Evolutionary conservation across 2,888 invertebrate genomes (phyloP), one percentile per base, ranked within the genome.

Genomic region (Phymatocera aterrima): DNA sequence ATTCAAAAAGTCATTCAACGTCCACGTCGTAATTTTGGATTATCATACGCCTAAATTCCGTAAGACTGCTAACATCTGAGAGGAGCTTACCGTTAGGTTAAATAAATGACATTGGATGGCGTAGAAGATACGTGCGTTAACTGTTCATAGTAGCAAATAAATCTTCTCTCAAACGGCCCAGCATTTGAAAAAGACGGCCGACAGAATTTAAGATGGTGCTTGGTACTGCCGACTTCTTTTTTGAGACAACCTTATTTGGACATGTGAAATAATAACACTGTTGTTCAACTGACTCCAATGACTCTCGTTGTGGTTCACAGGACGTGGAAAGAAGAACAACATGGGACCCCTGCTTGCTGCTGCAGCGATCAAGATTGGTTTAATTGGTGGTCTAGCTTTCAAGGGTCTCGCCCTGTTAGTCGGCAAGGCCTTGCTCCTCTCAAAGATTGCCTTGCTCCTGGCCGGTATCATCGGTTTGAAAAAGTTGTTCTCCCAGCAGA

Each of bases 341-440:
- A 92, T 96, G 90, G 95, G 94, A 0, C 94, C 94, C 0, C 89
- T 96, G 77, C 91, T 97, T 43, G 96, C 95, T 0, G 94, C 96
- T 15, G 95, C 95, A 57, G 95, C 95, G 4, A 93, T 96, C 91
- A 97, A 97, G 90, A 93, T 96, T 79, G 97, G 96, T 87, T 92
- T 97, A 72, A 93, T 97, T 34, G 96, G 95, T 77, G 96, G 96
- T 64, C 88, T 97, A 74, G 94, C 96, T 40, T 95, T 97, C 90
- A 97, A 97, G 87, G 96, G 95, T 21, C 91, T 97, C 3, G 95
- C 95, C 18, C 92, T 97, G 4, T 93, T 97, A 83, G 96, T 97
- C 43, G 96, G 96, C 86, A 97, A 97, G 91, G 97, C 97, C 34
- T 92, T 97, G 3, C 93, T 97, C 57, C 94, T 97, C 81, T 96